Evolutionary conservation across 2,113 vertebrate genomes (phyloP).

Genomic region (Phaethornis superciliosus): DNA sequence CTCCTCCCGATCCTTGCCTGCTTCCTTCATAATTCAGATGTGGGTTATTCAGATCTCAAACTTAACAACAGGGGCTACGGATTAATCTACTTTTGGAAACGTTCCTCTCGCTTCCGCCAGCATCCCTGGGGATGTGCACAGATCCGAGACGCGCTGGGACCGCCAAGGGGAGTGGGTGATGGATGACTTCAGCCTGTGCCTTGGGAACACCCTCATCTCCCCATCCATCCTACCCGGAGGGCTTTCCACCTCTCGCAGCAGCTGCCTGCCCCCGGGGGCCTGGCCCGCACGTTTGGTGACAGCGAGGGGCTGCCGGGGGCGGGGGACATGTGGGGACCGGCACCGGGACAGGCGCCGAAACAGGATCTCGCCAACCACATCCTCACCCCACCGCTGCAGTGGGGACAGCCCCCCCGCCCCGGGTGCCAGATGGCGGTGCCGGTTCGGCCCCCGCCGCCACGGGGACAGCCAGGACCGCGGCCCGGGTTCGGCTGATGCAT

Average conservation of each 20-base stretch:
- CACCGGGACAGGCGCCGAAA: background rate
- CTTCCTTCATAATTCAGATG: background rate
- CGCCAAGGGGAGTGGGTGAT: background rate
- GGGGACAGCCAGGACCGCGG: background rate
- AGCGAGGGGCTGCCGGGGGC: background rate
- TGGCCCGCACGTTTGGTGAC: background rate
- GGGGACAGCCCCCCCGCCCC: background rate
- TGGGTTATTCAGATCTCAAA: background rate
- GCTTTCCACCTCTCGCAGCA: background rate
- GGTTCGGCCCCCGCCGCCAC: background rate
- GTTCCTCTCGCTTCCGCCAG: background rate
- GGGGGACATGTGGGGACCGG: background rate
- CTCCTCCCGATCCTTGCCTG: background rate
- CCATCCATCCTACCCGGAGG: background rate
- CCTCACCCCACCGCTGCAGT: background rate
- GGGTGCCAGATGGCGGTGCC: conserved; percentile 1
- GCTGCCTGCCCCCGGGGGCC: background rate
- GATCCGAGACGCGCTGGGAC: background rate
- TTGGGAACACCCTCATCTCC: background rate
- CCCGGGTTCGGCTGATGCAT: background rate
- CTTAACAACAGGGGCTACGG: background rate
- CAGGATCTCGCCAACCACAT: conserved; percentile 53
- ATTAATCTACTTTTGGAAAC: background rate
- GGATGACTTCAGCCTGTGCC: background rate
- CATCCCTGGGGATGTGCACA: background rate